These are phyloP conservation scores for Peribatodes rhomboidaria DNA, from an alignment of 2,888 invertebrate species.

Conservation along the genomic window DNA sequence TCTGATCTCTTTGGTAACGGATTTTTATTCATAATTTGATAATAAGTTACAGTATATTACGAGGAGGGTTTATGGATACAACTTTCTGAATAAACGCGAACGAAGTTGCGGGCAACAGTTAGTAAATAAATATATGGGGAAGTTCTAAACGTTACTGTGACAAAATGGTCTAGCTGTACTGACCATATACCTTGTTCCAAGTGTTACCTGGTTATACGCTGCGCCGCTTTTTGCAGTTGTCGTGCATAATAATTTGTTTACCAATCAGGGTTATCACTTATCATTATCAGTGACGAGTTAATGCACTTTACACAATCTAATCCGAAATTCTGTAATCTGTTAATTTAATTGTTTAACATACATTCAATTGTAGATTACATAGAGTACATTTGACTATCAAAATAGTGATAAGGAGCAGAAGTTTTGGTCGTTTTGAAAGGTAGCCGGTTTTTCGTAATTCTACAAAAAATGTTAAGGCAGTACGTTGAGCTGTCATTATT, in stretches of 20 bases:
- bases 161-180: constrained; percentile 51
- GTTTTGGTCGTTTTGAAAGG: not conserved
- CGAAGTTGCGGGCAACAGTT: no score
- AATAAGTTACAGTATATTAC: no score
- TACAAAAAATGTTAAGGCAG: not conserved
- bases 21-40: no score
- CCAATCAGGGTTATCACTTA: constrained; percentile 49
- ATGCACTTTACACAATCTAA: constrained; percentile 46
- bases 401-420: constrained; percentile 31
- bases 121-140: not conserved
- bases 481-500: not conserved
- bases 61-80: no score
- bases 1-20: no score
- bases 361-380: constrained; percentile 45
- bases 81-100: no score
- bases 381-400: constrained; percentile 33
- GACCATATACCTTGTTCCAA: constrained; percentile 66
- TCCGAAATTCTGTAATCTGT: constrained; percentile 42
- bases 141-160: not conserved
- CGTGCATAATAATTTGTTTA: constrained; percentile 40
- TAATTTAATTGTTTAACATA: constrained; percentile 48
- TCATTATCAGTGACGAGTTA: constrained; percentile 48
- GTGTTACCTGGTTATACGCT: constrained; percentile 60
- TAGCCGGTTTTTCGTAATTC: not conserved
- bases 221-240: constrained; percentile 17